Evolutionary conservation across 2,113 vertebrate species (phyloP).

Genomic region (rabbit (Oryctolagus cuniculus)): mOryCun1.1 NC_091441.1:110913501-110914000

Average conservation of each 20-base stretch:
- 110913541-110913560: conserved; percentile 5
- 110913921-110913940: not conserved
- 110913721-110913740: not conserved
- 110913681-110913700: not conserved
- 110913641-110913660: not conserved
- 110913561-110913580: not conserved
- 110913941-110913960: not conserved
- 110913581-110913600: not conserved
- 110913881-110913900: not conserved
- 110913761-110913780: not conserved
- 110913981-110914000: not conserved
- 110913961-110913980: not conserved
- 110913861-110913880: not conserved
- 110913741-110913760: not conserved
- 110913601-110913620: conserved; percentile 13
- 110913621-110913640: conserved; percentile 7
- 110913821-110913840: not conserved
- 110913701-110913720: not conserved
- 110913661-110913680: not conserved
- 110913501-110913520: not conserved
- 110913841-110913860: not conserved
- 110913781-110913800: not conserved
- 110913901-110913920: not conserved
- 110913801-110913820: no score
- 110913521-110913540: not conserved